phyloP scores from a whole-genome alignment of 2,797 vertebrate species.

The Diglossa cyanea region DNA sequence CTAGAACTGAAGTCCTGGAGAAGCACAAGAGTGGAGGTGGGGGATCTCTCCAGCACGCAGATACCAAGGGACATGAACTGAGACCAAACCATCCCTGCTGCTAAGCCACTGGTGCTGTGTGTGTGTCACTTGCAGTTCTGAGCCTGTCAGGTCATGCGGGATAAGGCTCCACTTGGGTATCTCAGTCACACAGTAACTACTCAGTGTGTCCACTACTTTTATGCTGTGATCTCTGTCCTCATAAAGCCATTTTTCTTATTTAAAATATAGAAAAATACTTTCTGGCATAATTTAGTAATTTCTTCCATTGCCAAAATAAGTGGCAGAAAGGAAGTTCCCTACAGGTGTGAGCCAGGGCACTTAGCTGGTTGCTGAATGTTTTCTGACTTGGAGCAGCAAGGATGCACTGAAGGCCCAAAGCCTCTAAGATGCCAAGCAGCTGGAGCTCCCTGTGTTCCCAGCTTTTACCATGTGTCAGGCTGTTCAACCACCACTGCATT shows the following conservation, averaged over 20 bases:
- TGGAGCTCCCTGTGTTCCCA: neutral
- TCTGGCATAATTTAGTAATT: neutral
- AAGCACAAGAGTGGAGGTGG: neutral
- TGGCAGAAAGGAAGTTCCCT: neutral
- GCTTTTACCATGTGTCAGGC: neutral
- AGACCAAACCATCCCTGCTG: neutral
- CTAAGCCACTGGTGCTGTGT: neutral
- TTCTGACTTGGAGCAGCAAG: neutral
- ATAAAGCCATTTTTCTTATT: neutral
- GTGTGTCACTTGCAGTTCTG: neutral
- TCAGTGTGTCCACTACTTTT: neutral
- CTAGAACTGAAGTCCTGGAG: neutral
- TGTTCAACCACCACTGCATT: neutral
- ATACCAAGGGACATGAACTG: neutral
- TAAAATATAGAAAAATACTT: neutral
- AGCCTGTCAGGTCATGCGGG: fast-evolving
- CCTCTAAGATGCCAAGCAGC: neutral
- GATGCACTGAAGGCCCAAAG: neutral
- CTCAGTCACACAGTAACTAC: neutral
- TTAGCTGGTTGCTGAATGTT: neutral
- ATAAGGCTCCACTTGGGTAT: neutral
- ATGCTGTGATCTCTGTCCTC: neutral
- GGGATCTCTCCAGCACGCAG: neutral
- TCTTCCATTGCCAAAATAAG: neutral
- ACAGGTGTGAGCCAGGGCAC: neutral